A percentile compares a stretch with the other conserved stretches of the same genome.
phyloP scores from a whole-genome alignment of 2,113 vertebrate species.

The Pterocles burchelli region DNA sequence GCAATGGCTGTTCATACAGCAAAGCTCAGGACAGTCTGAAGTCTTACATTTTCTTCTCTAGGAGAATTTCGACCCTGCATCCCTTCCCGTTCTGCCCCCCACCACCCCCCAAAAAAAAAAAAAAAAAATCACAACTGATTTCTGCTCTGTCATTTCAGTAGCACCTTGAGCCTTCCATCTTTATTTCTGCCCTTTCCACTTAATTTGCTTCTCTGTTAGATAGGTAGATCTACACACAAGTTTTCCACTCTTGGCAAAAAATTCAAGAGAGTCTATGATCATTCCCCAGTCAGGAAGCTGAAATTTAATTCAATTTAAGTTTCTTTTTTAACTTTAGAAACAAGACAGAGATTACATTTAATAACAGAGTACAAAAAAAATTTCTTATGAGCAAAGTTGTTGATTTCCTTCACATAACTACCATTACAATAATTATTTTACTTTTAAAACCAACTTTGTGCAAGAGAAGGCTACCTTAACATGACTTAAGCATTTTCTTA shows the following conservation, averaged over 20 bases:
- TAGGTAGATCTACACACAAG: background rate
- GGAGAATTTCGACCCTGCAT: accelerated
- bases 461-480: background rate
- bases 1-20: background rate
- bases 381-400: background rate
- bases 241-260: background rate
- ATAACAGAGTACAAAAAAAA: background rate
- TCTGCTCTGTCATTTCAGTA: background rate
- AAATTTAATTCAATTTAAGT: background rate
- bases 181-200: background rate
- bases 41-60: background rate
- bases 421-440: background rate
- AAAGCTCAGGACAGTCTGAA: background rate
- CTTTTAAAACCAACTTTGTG: background rate
- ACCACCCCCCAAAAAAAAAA: accelerated
- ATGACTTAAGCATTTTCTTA: background rate
- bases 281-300: background rate
- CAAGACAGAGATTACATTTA: background rate
- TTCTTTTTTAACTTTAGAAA: background rate
- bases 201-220: background rate
- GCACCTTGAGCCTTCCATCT: background rate
- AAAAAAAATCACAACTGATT: background rate
- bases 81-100: too few relatives aligned
- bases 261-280: background rate
- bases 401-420: background rate